Percentiles rank a stretch among this genome's conserved stretches.
Conservation (phyloP, 2,113 vertebrate genomes). For the Misgurnus mizolepis region DNA sequence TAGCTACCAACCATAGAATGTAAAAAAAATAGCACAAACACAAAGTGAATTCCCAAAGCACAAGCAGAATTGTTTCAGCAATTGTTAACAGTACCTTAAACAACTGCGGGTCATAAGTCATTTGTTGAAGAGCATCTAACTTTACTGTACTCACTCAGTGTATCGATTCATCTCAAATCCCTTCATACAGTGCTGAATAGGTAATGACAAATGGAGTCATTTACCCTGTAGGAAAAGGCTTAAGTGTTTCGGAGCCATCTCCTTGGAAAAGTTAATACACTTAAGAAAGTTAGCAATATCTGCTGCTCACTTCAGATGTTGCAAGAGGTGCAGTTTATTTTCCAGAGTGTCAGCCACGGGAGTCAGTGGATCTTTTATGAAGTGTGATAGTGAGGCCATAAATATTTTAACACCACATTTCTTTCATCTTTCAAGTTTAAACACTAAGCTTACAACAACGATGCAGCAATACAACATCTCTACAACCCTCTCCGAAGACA, state of each 20-base stretch:
- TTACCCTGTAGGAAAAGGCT: conserved; percentile 8
- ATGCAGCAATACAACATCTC: background rate
- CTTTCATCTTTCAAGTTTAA: conserved; percentile 39
- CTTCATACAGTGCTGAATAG: conserved; percentile 15
- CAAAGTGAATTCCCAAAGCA: background rate
- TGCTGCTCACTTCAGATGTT: background rate
- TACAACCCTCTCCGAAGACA: background rate
- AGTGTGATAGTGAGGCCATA: conserved; percentile 38
- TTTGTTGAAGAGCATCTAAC: background rate
- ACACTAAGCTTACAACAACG: conserved; percentile 22
- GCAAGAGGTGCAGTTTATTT: background rate
- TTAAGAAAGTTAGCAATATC: background rate
- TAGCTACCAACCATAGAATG: no score
- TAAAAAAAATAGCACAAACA: no score
- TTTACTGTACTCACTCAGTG: background rate
- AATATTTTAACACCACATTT: conserved; percentile 61
- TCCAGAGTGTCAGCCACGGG: background rate
- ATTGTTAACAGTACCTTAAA: background rate
- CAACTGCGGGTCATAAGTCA: background rate
- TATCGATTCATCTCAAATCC: background rate
- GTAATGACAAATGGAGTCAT: background rate
- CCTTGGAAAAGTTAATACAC: background rate
- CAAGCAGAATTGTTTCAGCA: background rate
- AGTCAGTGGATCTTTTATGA: conserved; percentile 33
- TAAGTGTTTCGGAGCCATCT: conserved; percentile 6